These are phyloP conservation scores for Halichoeres trimaculatus DNA, from an alignment of 2,113 vertebrate genomes.

Conservation along the genomic window DNA sequence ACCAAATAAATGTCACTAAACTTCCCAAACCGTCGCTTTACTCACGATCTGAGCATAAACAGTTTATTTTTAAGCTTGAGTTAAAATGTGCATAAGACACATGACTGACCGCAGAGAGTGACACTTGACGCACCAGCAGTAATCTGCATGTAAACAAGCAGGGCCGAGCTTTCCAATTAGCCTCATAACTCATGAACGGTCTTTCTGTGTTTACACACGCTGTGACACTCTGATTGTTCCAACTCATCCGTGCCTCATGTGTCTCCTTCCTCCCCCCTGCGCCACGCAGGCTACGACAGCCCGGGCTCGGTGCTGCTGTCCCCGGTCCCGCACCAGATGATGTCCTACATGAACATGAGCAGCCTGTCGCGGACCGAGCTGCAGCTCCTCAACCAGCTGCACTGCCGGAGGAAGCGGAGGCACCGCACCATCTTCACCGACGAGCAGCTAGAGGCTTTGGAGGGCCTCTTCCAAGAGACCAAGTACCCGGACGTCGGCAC, in stretches of 20 bases:
- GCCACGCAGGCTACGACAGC: conserved; percentile 89
- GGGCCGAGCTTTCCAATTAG: background rate
- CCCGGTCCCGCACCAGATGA: conserved; percentile 94
- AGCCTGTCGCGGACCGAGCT: conserved; percentile 95
- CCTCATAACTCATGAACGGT: background rate
- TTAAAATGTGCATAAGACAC: background rate
- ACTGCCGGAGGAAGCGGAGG: conserved; percentile 94
- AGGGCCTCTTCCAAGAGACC: conserved; percentile 97
- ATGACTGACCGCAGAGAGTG: background rate
- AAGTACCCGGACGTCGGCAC: conserved; percentile 98
- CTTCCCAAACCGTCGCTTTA: background rate
- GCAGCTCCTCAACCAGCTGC: conserved; percentile 96
- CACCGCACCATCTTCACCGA: conserved; percentile 98
- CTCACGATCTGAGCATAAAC: too few species aligned
- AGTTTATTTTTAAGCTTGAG: background rate
- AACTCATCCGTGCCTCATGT: background rate
- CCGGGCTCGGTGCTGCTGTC: conserved; percentile 92
- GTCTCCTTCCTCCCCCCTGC: background rate
- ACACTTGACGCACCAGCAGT: conserved; percentile 2
- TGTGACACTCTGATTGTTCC: background rate
- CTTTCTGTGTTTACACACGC: background rate
- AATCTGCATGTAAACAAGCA: background rate
- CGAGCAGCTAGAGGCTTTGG: conserved; percentile 96
- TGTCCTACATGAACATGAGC: conserved; percentile 97
- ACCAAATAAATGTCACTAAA: background rate